Base-by-base conservation (phyloP, 1,140 invertebrate species). In the Mizuhopecten yessoensis region DNA sequence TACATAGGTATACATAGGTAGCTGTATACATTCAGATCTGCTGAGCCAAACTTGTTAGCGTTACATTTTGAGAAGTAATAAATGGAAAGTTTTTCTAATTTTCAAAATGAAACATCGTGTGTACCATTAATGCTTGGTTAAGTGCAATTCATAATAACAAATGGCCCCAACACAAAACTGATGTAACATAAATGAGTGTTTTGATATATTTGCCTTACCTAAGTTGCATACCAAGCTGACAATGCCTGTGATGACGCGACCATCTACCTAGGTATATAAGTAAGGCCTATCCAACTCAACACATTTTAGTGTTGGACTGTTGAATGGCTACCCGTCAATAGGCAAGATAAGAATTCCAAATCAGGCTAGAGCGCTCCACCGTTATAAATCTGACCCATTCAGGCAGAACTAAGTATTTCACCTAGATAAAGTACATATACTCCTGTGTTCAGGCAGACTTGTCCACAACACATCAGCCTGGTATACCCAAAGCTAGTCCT, bases 381-480 rank as follows among this genome's bases (percentile, higher is more conserved):
- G 5, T 75, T 75, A 75, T 75, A 75, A 75, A 75, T 75, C 57
- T 75, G n/a, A 75, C n/a, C 45, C 57, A 75, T 75, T 75, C 57
- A 29, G 57, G 57, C 57, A 75, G 23, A 75, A 75, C 57, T 75
- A 29, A 75, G 57, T 75, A 75, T 75, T 75, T 75, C 57, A 75
- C 57, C 57, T 75, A 5, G 10, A 49, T 75, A 75, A 75, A 75
- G 57, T 75, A n/a, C 57, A 75, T 75, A 75, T 75, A 75, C 5
- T 75, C 57, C 57, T 75, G 3, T 75, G 57, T 75, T 75, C 57
- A 29, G 45, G 36, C 36, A 39, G 36, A 39, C 13, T n/a, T n/a
- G n/a, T n/a, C 36, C 36, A 39, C 9, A n/a, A n/a, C n/a, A n/a
- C n/a, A 15, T 13, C 42, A 45, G 9, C 17, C 1, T 15, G 1